Evolutionary conservation across 2,888 invertebrate species (phyloP).

Genomic region (Brenthis daphne): DNA sequence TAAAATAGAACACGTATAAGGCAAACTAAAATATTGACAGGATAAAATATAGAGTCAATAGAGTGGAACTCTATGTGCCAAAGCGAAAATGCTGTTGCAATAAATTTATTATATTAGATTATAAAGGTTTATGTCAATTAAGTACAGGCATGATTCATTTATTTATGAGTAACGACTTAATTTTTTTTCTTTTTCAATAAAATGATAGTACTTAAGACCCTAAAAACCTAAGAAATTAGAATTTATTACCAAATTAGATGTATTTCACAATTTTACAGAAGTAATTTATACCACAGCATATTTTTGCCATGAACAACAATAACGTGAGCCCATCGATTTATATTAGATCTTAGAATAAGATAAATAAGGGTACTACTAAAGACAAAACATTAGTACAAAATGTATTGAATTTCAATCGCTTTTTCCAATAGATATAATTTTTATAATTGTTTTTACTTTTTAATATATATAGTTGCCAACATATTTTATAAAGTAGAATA

Average conservation of each 20-base stretch:
- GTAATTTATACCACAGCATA: neutral
- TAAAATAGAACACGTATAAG: neutral
- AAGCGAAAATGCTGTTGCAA: slow-evolving; percentile 67
- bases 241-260: too few species aligned
- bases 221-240: neutral
- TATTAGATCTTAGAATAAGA: slow-evolving; percentile 36
- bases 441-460: too few species aligned
- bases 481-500: neutral
- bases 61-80: slow-evolving; percentile 62
- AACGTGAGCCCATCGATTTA: slow-evolving; percentile 43
- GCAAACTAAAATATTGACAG: neutral
- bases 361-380: slow-evolving; percentile 18
- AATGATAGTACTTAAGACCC: slow-evolving; percentile 9
- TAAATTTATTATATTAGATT: slow-evolving; percentile 47
- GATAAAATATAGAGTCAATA: slow-evolving; percentile 30
- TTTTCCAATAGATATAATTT: too few species aligned
- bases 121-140: slow-evolving; percentile 36
- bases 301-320: slow-evolving; percentile 29
- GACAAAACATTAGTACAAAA: too few species aligned
- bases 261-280: too few species aligned
- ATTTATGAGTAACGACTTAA: neutral
- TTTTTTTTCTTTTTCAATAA: neutral
- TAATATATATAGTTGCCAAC: neutral
- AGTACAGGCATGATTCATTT: slow-evolving; percentile 18
- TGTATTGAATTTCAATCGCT: too few species aligned